Evolutionary conservation across 2,113 vertebrate species (phyloP), one percentile per base, ranked within the genome.

Genomic region (Hyperopisus bebe): DNA sequence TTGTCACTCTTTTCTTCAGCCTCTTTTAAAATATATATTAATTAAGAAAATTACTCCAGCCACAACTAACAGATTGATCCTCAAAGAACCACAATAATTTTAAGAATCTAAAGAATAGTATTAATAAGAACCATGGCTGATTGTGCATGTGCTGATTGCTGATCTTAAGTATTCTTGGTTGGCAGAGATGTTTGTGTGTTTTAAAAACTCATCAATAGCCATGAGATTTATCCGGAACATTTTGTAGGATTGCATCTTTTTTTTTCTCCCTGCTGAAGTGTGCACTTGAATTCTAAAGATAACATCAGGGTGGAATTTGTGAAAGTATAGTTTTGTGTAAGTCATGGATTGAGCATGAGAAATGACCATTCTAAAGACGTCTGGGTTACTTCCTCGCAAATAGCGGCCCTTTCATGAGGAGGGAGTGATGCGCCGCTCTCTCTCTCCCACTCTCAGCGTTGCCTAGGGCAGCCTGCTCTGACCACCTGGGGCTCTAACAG

Each of bases 401-500:
- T 5, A 39, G 74, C 17, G 15, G 13, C 24, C 66, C 27, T 74
- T 74, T 74, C 66, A 74, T 74, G 66, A 11, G 9, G 9, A 19
- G 35, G 74, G 74, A 42, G 13, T 39, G 35, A 35, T 11, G 74
- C 35, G 0, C 4, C 3, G 74, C 74, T 80, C 31, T 42, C 15
- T 42, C 15, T 42, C 35, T 42, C 35, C 74, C 35, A 42, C 35
- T 80, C 31, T 19, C 35, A 19, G 74, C 4, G 44, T 46, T n/a
- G 82, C 44, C 39, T 47, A n/a, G 82, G 82, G 44, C 42, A 24
- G 44, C 24, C 82, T 47, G 35, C 82, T 46, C 42, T 47, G 24
- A 84, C 82, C 42, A 47, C 82, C 82, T 47, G 44, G 44, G 82
- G 21, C 89, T n/a, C 89, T 92, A 93, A 95, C 93, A 89, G 42